A percentile compares a stretch with the other conserved stretches of the same genome.
phyloP scores from a whole-genome alignment of 23 tunicate species.

The Halocynthia aurantium region DNA sequence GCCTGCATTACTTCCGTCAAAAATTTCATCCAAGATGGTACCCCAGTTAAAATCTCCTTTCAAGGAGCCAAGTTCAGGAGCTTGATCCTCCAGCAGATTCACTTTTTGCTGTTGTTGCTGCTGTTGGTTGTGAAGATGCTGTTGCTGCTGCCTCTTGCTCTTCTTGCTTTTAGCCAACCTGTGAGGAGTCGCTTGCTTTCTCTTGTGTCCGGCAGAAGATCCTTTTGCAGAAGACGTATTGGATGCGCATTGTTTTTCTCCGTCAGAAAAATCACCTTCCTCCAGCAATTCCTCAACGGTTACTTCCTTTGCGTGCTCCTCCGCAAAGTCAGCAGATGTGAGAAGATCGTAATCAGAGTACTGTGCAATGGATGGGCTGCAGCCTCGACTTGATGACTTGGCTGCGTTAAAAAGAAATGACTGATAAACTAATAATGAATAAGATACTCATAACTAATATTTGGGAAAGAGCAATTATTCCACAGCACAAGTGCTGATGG shows the following conservation, averaged over 20 bases:
- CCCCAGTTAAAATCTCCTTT: constrained; percentile 91
- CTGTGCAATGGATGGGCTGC: constrained; percentile 18
- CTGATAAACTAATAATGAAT: no score
- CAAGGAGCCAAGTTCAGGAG: constrained; percentile 87
- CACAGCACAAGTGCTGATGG: no score
- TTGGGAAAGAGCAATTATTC: no score
- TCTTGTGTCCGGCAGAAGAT: constrained; percentile 22
- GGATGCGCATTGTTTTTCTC: not conserved
- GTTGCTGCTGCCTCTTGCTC: constrained; percentile 9
- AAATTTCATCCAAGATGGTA: constrained; percentile 57
- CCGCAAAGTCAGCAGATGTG: constrained; percentile 15
- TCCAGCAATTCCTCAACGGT: no score
- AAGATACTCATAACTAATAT: no score
- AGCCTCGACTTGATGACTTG: constrained; percentile 13
- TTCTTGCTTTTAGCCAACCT: constrained; percentile 5
- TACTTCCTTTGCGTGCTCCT: not conserved
- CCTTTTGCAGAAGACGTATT: constrained; percentile 18
- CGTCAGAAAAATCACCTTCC: constrained; percentile 10
- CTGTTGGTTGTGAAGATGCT: not conserved
- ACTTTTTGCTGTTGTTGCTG: not conserved
- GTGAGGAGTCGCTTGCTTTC: constrained; percentile 26
- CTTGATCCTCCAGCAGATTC: constrained; percentile 34
- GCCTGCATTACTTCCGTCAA: constrained; percentile 16
- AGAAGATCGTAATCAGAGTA: constrained; percentile 18
- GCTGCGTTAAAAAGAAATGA: not conserved